Base-by-base conservation (phyloP, 1,140 invertebrate genomes). In the Formica selysi region DNA sequence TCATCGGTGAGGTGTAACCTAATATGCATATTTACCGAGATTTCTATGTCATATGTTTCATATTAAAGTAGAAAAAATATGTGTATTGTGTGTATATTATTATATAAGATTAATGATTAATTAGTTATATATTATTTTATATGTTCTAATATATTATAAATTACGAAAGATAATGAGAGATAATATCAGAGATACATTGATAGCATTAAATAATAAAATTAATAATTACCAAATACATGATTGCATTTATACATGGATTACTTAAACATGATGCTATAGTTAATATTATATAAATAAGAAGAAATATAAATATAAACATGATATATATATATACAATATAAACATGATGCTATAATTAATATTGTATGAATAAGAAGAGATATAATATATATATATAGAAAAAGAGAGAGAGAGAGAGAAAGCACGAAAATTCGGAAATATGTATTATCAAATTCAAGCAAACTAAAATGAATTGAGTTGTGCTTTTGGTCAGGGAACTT, bases 41-140 rank as follows among this genome's bases (percentile, higher is more conserved):
- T n/a, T n/a, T n/a, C n/a, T n/a, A n/a, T 6, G 26, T 16, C 48
- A 71, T n/a, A 32, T 64, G 41, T 74, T 29, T 38, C 44, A 78
- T 19, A 48, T 78, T 62, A 44, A 64, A n/a, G 44, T 26, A 13
- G 0, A 16, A 38, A 41, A 76, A 8, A 41, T 26, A 41, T 61
- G 6, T 41, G 41, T 41, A 13, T 29, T 48, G 41, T 44, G 41
- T 44, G 41, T 48, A 48, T 48, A 48, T 48, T 11, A 11, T n/a
- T 48, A 16, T 48, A 48, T 48, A 48, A 48, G 16, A 48, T 16
- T 48, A 48, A 48, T 48, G 3, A 48, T 48, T 48, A 51, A 61
- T 57, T 57, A 22, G 36, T 13, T 32, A 54, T 11, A 54, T 22
- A 10, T 73, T n/a, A 73, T 29, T 29, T 73, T 73, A 32, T 22